These are phyloP conservation scores for Thalassaphorura encarpata DNA, from an alignment of 1,140 invertebrate species.

Conservation along the genomic window DNA sequence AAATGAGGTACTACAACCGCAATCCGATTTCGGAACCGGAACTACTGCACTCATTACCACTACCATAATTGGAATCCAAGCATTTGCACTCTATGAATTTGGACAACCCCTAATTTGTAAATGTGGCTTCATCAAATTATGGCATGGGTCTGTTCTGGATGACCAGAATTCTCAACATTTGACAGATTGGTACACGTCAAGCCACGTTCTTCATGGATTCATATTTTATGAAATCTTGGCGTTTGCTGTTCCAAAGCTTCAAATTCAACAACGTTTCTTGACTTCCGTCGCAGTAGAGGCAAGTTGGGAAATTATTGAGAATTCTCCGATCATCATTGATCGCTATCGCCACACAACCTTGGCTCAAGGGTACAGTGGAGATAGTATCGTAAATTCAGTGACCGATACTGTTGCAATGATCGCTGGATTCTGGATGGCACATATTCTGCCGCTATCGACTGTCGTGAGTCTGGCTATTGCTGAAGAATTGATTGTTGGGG, in stretches of 20 bases:
- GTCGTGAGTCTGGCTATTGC: background rate
- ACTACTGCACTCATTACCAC: background rate
- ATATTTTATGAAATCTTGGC: background rate
- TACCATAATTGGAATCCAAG: background rate
- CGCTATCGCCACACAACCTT: background rate
- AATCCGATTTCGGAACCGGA: too few relatives aligned
- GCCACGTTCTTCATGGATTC: slow-evolving; percentile 2
- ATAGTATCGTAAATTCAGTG: background rate
- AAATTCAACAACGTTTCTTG: background rate
- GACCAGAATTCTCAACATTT: slow-evolving; percentile 5
- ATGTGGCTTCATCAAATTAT: background rate
- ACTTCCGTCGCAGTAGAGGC: background rate
- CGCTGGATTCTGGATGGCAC: slow-evolving; percentile 1
- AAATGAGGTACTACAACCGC: too few relatives aligned
- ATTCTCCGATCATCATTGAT: background rate
- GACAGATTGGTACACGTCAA: slow-evolving; percentile 4
- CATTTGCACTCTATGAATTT: background rate
- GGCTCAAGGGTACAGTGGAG: slow-evolving; percentile 1
- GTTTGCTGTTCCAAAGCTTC: background rate
- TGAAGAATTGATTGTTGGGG: background rate
- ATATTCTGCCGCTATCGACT: background rate
- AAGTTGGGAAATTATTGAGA: slow-evolving; percentile 1
- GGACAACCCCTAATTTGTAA: slow-evolving; percentile 3
- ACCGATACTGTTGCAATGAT: slow-evolving; percentile 2
- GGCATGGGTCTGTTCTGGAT: background rate